Percentiles rank a stretch among this genome's conserved stretches.
Evolutionary conservation across 2,113 vertebrate genomes (phyloP).

Genomic region (Megalops atlanticus): DNA sequence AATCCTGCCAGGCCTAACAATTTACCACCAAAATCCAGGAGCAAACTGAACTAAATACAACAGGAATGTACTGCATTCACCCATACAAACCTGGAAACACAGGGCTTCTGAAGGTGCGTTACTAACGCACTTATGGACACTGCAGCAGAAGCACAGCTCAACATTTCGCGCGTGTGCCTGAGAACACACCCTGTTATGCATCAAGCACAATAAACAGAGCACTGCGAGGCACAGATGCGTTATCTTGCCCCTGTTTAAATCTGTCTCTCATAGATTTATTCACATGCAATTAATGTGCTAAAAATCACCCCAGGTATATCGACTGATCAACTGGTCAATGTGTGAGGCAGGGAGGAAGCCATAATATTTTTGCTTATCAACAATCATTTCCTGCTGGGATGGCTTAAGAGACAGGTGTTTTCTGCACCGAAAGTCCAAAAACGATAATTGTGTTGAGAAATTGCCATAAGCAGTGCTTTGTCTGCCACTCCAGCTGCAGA

Average conservation of each 20-base stretch:
- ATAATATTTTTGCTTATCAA: neutral
- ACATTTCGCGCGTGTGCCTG: neutral
- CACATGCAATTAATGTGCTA: neutral
- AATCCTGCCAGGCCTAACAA: too few relatives aligned
- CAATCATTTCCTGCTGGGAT: conserved; percentile 6
- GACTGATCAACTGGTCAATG: neutral
- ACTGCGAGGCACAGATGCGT: neutral
- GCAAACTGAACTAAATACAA: too few relatives aligned
- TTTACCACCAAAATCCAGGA: too few relatives aligned
- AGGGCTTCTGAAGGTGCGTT: neutral
- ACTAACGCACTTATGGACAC: neutral
- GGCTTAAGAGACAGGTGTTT: conserved; percentile 2
- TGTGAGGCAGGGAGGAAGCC: neutral
- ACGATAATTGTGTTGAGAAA: neutral
- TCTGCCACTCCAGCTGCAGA: conserved; percentile 5
- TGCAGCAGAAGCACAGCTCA: neutral
- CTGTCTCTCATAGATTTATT: neutral
- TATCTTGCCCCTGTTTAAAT: neutral
- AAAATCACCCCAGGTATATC: neutral
- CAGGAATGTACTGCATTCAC: too few relatives aligned
- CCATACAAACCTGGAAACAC: neutral
- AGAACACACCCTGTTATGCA: neutral
- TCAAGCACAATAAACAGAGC: neutral
- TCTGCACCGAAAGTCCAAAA: neutral
- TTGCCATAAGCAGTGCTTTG: conserved; percentile 10